These are phyloP conservation scores for Glareola pratincola DNA, from an alignment of 2,113 vertebrate species.

Conservation along the genomic window DNA sequence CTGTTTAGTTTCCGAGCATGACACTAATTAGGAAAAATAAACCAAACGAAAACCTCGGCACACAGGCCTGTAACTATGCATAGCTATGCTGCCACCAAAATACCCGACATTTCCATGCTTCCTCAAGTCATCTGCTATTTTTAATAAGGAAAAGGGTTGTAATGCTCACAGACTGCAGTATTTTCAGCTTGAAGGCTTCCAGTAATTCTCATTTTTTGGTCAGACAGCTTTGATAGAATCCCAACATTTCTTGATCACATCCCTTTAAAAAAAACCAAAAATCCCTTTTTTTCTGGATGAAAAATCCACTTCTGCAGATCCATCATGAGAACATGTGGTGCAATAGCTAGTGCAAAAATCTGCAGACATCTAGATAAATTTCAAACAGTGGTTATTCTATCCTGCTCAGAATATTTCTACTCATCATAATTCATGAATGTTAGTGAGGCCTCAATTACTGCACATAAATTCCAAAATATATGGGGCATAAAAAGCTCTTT, in stretches of 20 bases:
- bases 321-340: not conserved
- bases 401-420: not conserved
- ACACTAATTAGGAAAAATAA: not conserved
- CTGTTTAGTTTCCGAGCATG: not conserved
- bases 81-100: not conserved
- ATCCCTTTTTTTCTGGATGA: not conserved
- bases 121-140: not conserved
- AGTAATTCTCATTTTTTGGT: not conserved
- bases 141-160: not conserved
- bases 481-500: slow-evolving; percentile 7
- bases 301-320: not conserved
- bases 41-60: not conserved
- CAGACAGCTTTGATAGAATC: not conserved
- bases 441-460: not conserved
- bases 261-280: not conserved
- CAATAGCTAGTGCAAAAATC: not conserved
- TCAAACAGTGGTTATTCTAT: not conserved
- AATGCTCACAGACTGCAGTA: not conserved
- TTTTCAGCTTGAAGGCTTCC: not conserved
- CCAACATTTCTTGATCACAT: not conserved
- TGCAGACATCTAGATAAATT: not conserved
- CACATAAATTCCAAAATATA: not conserved
- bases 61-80: not conserved
- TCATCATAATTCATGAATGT: not conserved
- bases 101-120: not conserved